Conservation (phyloP, 2,113 vertebrate species). For the Strigops habroptila region DNA sequence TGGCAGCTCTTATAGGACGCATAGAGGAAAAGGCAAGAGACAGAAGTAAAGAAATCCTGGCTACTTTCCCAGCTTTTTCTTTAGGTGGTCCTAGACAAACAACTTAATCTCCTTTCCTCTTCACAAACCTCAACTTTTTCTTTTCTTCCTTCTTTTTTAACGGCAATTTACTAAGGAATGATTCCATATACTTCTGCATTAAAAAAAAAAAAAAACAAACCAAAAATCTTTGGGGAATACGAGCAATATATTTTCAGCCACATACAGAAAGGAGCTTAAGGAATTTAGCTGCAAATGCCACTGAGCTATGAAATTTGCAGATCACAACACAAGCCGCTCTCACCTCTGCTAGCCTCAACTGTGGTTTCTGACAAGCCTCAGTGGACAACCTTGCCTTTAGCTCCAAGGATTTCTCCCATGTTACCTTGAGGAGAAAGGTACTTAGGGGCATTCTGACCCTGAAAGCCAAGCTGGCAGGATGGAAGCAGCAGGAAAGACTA, state of each 20-base stretch:
- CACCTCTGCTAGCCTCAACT: not conserved
- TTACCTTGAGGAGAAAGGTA: not conserved
- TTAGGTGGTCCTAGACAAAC: not conserved
- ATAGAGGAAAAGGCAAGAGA: not conserved
- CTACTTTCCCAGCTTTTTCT: not conserved
- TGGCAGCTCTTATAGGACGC: not conserved
- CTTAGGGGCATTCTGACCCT: not conserved
- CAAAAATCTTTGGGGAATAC: not conserved
- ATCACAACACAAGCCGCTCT: not conserved
- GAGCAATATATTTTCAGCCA: not conserved
- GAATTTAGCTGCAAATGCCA: not conserved
- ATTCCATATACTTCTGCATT: not conserved
- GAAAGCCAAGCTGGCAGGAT: not conserved
- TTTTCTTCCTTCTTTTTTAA: not conserved
- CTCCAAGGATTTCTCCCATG: not conserved
- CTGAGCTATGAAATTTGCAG: not conserved
- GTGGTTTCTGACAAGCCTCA: not conserved
- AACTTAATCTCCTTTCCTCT: not conserved
- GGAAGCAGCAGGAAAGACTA: not conserved
- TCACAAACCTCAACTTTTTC: not conserved
- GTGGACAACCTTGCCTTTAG: not conserved
- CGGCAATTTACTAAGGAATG: conserved; percentile 27
- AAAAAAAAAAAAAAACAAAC: not conserved
- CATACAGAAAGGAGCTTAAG: not conserved
- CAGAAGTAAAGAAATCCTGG: not conserved